phyloP scores from a whole-genome alignment of 2,888 invertebrate genomes.

The Chalcis sispes region DNA sequence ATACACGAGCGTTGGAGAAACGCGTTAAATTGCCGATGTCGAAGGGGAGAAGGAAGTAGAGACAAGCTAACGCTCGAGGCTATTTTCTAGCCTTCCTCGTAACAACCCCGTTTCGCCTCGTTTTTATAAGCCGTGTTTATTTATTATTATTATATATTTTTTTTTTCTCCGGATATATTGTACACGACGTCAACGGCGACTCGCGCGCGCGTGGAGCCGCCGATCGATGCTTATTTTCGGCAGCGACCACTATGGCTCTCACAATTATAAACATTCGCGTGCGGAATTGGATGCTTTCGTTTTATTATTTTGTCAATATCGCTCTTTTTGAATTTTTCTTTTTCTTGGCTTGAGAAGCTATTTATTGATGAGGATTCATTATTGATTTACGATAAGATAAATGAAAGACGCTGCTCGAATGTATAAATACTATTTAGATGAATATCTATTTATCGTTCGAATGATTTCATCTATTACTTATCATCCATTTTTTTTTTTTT shows the following conservation, averaged over 20 bases:
- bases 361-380: too few species aligned
- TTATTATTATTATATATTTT: background rate
- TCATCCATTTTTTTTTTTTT: too few species aligned
- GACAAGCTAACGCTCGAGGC: conserved; percentile 9
- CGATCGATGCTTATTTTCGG: conserved; percentile 50
- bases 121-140: too few species aligned
- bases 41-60: background rate
- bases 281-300: background rate
- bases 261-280: conserved; percentile 36
- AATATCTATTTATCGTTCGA: too few species aligned
- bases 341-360: background rate
- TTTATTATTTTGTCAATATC: background rate
- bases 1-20: too few species aligned
- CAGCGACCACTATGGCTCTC: conserved; percentile 8
- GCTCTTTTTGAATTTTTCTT: too few species aligned
- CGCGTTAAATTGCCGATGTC: conserved; percentile 49
- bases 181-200: too few species aligned
- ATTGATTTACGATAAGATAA: too few species aligned
- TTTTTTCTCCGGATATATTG: background rate
- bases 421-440: too few species aligned
- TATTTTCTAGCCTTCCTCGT: background rate
- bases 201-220: conserved; percentile 14
- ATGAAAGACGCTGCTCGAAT: too few species aligned
- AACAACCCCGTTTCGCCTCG: background rate
- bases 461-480: too few species aligned